A percentile compares a stretch with the other conserved stretches of the same genome.
phyloP scores from a whole-genome alignment of 1,140 invertebrate species.

The Polypedilum vanderplanki region DNA sequence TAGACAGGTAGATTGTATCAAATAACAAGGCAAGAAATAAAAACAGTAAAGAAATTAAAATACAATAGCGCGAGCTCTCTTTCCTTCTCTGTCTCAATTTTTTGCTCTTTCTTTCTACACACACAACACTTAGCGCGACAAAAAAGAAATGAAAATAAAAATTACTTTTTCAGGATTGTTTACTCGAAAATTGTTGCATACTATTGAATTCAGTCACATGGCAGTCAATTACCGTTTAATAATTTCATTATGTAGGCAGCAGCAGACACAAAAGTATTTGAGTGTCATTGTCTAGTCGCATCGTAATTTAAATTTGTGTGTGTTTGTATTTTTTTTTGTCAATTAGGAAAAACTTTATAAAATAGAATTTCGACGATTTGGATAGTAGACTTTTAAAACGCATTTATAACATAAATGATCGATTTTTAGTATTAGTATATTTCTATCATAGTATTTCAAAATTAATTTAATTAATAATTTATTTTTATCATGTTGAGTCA shows the following conservation, averaged over 20 bases:
- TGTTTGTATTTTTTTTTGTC: neutral
- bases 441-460: too few relatives aligned
- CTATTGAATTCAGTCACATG: slow-evolving; percentile 16
- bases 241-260: slow-evolving; percentile 28
- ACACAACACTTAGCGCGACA: neutral
- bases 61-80: neutral
- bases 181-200: slow-evolving; percentile 20
- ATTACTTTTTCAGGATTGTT: slow-evolving; percentile 1
- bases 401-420: too few relatives aligned
- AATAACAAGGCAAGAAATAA: slow-evolving; percentile 10
- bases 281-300: slow-evolving; percentile 9
- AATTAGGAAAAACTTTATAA: neutral
- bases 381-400: too few relatives aligned
- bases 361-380: too few relatives aligned
- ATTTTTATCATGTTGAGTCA: too few relatives aligned
- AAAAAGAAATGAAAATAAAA: slow-evolving; percentile 5
- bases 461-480: too few relatives aligned
- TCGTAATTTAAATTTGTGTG: neutral
- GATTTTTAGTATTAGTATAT: too few relatives aligned
- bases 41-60: slow-evolving; percentile 22
- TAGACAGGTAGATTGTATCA: slow-evolving; percentile 23
- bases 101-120: too few relatives aligned
- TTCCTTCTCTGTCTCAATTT: neutral
- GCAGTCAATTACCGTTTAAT: slow-evolving; percentile 21
- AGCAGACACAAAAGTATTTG: neutral